Percentiles rank a stretch among this genome's conserved stretches.
These are phyloP conservation scores for Rhorus exstirpatorius DNA, from an alignment of 2,888 invertebrate genomes.

Conservation along the genomic window DNA sequence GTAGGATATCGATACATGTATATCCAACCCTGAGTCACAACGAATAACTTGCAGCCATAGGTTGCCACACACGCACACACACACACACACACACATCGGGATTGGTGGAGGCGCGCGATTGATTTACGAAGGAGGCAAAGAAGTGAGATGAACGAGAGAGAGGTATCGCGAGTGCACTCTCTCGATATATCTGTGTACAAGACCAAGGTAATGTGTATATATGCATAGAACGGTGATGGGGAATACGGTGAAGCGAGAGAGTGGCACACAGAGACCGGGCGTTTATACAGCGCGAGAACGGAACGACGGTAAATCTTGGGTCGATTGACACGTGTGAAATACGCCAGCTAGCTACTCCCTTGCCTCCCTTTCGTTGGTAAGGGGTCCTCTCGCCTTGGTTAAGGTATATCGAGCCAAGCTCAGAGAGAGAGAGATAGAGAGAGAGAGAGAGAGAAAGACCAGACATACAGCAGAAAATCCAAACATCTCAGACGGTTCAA, in stretches of 20 bases:
- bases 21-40: slow-evolving; percentile 63
- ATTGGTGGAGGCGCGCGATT: slow-evolving; percentile 76
- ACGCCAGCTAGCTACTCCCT: slow-evolving; percentile 79
- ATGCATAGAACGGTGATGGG: slow-evolving; percentile 28
- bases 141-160: slow-evolving; percentile 71
- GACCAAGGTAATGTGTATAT: slow-evolving; percentile 25
- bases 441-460: background rate
- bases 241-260: slow-evolving; percentile 42
- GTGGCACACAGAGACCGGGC: slow-evolving; percentile 35
- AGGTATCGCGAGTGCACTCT: slow-evolving; percentile 63
- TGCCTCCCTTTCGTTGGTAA: slow-evolving; percentile 24
- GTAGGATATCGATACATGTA: too few species aligned
- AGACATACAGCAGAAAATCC: slow-evolving; percentile 28
- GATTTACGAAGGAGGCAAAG: slow-evolving; percentile 80
- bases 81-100: too few species aligned
- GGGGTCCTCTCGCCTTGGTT: slow-evolving; percentile 51
- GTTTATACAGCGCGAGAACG: slow-evolving; percentile 67
- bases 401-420: slow-evolving; percentile 41
- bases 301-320: slow-evolving; percentile 82
- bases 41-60: slow-evolving; percentile 57
- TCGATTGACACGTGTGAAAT: slow-evolving; percentile 85
- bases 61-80: slow-evolving; percentile 64
- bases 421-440: slow-evolving; percentile 10
- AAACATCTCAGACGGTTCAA: slow-evolving; percentile 27
- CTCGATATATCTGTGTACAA: slow-evolving; percentile 55